These are phyloP conservation scores for Platysternon megacephalum DNA, from an alignment of 2,113 vertebrate genomes.

Conservation along the genomic window DNA sequence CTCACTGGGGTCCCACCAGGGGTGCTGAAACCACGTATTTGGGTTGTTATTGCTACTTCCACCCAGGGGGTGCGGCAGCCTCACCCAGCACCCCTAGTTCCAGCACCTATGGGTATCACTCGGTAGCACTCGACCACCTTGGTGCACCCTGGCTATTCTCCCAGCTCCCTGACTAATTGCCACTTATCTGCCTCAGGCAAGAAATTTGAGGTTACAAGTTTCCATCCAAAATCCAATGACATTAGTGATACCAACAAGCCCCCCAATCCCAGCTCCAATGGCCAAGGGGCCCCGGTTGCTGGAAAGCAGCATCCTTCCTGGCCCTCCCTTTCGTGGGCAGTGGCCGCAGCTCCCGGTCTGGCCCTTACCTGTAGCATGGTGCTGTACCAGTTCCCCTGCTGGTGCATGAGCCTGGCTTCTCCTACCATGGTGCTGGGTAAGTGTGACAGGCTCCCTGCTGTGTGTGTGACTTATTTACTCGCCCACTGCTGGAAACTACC, in stretches of 20 bases:
- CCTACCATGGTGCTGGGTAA: background rate
- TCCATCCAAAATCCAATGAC: background rate
- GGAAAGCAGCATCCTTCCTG: background rate
- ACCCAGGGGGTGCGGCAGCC: too few species aligned
- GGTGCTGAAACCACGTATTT: too few species aligned
- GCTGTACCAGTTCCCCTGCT: background rate
- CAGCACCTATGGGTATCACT: background rate
- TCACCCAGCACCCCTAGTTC: too few species aligned
- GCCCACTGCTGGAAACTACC: background rate
- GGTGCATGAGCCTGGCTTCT: background rate
- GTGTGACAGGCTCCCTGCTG: background rate
- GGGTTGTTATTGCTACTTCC: too few species aligned
- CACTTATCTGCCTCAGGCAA: too few species aligned
- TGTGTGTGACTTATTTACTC: background rate
- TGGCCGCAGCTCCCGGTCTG: background rate
- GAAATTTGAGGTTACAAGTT: too few species aligned
- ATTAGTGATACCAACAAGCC: background rate
- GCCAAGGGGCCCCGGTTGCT: background rate
- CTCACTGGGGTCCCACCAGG: too few species aligned
- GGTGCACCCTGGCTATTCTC: too few species aligned
- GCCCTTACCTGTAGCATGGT: background rate
- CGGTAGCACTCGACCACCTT: too few species aligned
- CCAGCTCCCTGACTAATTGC: too few species aligned
- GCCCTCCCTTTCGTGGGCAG: background rate
- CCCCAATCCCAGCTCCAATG: background rate